These are phyloP conservation scores for Sternotherus odoratus DNA, from an alignment of 2,797 vertebrate genomes.

Conservation along the genomic window DNA sequence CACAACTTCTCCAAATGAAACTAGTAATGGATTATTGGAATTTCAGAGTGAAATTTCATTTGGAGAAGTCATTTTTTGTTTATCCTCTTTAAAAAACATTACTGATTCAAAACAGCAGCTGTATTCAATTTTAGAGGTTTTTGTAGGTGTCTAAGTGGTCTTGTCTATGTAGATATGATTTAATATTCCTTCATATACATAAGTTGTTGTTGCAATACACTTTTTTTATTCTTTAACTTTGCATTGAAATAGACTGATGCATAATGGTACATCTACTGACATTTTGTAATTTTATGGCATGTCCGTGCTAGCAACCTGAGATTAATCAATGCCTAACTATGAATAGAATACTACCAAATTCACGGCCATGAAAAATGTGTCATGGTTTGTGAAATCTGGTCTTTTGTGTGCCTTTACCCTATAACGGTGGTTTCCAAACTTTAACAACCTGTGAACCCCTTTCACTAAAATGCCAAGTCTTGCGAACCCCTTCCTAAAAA, in stretches of 20 bases:
- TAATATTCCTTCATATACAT: background rate
- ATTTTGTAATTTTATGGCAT: background rate
- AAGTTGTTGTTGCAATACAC: background rate
- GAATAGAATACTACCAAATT: background rate
- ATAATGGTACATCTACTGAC: background rate
- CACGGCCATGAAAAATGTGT: too few relatives aligned
- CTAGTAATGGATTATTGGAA: background rate
- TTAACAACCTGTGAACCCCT: too few relatives aligned
- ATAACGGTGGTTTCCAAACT: too few relatives aligned
- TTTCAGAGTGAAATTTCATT: background rate
- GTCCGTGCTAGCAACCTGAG: background rate
- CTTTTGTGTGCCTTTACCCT: too few relatives aligned
- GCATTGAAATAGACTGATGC: background rate
- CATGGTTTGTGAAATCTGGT: too few relatives aligned
- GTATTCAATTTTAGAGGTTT: background rate
- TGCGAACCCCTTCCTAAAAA: too few relatives aligned
- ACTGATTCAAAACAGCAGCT: background rate
- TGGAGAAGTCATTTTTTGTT: background rate
- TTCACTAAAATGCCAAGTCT: too few relatives aligned
- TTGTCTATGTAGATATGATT: background rate
- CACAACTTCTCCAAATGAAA: background rate
- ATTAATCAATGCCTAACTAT: slow-evolving; percentile 4
- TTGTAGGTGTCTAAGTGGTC: background rate
- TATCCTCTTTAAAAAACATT: rapidly evolving
- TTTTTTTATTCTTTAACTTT: background rate